These are phyloP conservation scores for Indicator maculatus DNA, from an alignment of 2,113 vertebrate genomes.

Conservation along the genomic window DNA sequence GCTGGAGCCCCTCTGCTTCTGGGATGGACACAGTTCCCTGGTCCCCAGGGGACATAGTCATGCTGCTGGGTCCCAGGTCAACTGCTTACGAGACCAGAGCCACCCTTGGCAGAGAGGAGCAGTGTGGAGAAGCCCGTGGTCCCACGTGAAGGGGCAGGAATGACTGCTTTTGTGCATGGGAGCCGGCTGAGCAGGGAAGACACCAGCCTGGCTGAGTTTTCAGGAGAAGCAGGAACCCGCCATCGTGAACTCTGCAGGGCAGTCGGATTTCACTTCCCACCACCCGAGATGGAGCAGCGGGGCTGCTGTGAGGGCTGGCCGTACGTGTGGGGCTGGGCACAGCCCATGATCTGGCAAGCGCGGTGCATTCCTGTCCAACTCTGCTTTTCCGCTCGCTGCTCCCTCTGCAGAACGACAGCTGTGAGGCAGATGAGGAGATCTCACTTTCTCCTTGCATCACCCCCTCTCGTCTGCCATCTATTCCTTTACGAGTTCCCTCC, in stretches of 20 bases:
- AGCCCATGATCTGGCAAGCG: neutral
- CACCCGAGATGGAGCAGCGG: accelerated
- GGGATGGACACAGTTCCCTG: accelerated
- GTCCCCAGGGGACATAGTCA: neutral
- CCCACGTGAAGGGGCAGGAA: neutral
- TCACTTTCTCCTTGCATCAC: neutral
- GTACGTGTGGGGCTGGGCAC: neutral
- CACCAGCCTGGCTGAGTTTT: neutral
- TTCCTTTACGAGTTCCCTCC: neutral
- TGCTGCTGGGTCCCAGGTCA: neutral
- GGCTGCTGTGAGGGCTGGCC: neutral
- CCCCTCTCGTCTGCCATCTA: neutral
- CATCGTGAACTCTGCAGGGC: accelerated
- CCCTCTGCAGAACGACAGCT: neutral
- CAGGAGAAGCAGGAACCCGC: neutral
- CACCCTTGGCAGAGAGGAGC: neutral
- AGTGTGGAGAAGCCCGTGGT: neutral
- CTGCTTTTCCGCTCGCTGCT: neutral
- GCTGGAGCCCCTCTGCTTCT: neutral
- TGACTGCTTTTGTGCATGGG: neutral
- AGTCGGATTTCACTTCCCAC: neutral
- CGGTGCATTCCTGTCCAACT: neutral
- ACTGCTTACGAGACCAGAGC: neutral
- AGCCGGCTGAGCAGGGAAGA: accelerated
- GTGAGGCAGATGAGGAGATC: neutral